Evolutionary conservation across 2,888 invertebrate genomes (phyloP), one percentile per base, ranked within the genome.

Genomic region (Melanostoma scalare): DNA sequence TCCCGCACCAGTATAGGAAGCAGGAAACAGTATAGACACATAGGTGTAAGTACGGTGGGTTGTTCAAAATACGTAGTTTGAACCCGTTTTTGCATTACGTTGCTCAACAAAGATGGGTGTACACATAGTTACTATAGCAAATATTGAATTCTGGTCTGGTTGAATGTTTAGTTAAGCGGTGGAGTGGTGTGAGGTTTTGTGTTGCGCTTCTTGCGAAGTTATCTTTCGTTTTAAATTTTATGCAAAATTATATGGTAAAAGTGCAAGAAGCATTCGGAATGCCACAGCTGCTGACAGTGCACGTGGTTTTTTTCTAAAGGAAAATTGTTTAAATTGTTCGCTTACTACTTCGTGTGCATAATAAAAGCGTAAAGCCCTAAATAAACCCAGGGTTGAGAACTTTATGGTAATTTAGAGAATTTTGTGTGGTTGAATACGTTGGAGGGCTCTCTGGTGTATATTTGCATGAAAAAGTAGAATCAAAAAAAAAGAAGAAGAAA

Each of bases 241-340:
- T 56, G 55, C 61, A 46, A 71, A 61, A 53, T 20, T 56, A 55
- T 36, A 20, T 6, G 58, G 20, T 30, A 40, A 58, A 63, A 40
- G 5, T 69, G 75, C 67, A 81, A 81, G 60, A 60, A 81, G 71
- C 58, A 58, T 40, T 58, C 36, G 63, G 38, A 65, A 65, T 48
- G 58, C 74, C 71, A 52, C 74, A 74, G 63, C 81, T 73, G 81
- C 68, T 82, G 81, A 82, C 67, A 73, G 72, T 67, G 67, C 55
- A 61, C 55, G 68, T 44, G 72, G 63, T 35, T 8, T 30, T 56
- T 58, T 63, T 48, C 48, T 35, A 50, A 55, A 31, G 50, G n/a
- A 46, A 61, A 82, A 82, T 77, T 82, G 72, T 82, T 82, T 82
- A 82, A 82, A 82, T 77, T 77, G 72, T 61, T 67, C 63, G 77